A percentile compares a stretch with the other conserved stretches of the same genome.
phyloP scores from a whole-genome alignment of 2,797 vertebrate species.

The Falco cherrug region DNA sequence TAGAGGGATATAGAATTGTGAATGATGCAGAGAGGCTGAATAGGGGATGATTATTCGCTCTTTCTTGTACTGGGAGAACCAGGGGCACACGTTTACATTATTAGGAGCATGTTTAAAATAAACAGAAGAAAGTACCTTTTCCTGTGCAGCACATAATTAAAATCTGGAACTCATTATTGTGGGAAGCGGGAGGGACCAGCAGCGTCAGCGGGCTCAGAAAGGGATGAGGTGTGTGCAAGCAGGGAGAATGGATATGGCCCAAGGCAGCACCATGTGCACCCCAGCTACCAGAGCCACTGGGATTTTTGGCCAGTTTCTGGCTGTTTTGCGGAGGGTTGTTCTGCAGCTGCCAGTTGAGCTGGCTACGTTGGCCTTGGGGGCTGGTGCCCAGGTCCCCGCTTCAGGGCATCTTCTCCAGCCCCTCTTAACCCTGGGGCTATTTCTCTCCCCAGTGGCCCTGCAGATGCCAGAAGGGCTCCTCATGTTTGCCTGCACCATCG shows the following conservation, averaged over 20 bases:
- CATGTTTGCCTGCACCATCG: conserved; percentile 95
- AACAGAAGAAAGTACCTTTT: conserved; percentile 53
- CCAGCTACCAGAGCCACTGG: accelerated
- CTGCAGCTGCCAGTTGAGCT: background rate
- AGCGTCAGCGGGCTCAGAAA: background rate
- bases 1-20: conserved; percentile 18
- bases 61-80: conserved; percentile 30
- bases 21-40: conserved; percentile 22
- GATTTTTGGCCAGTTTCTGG: background rate
- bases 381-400: background rate
- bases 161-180: conserved; percentile 32
- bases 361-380: no score
- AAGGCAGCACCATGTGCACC: background rate
- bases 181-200: background rate
- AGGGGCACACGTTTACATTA: conserved; percentile 55
- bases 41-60: conserved; percentile 20
- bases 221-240: background rate
- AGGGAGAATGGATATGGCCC: background rate
- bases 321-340: background rate
- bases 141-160: conserved; percentile 51
- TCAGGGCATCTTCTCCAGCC: background rate
- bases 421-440: background rate
- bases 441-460: conserved; percentile 89
- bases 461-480: conserved; percentile 98
- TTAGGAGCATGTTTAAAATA: conserved; percentile 49